Base-by-base conservation (phyloP, 2,113 vertebrate genomes). In the Entomyzon cyanotis region DNA sequence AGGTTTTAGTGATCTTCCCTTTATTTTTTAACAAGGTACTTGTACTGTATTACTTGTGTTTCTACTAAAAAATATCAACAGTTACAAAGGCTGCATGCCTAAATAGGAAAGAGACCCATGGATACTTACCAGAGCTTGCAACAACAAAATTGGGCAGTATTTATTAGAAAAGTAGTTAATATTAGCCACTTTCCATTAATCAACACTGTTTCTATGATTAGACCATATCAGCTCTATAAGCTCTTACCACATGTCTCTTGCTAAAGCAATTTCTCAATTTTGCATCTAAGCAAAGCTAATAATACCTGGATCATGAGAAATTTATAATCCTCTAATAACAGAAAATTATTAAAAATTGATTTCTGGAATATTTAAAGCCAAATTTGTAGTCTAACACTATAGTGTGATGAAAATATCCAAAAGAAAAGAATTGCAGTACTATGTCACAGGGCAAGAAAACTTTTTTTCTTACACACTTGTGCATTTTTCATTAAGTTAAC, bases 91-190 rank as follows among this genome's bases (percentile, higher is more conserved):
- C n/a, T 62, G 42, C 47, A 84, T 67, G 33, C 21, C 78, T 85
- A 63, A 12, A 28, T 0, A 80, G 25, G 15, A 92, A 65, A 35
- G 84, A 89, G 62, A 91, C 49, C 5, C 71, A 58, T 19, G 24
- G 90, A 85, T 85, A 94, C 93, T 93, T 69, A 87, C 39, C 67
- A 93, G 47, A 91, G 46, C 55, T 94, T 85, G 58, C 67, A 86
- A 88, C 16, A 80, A 86, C 24, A 87, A 77, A 76, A 80, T 25
- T 8, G 31, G 11, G 35, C 39, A 87, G 22, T 35, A 58, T 39
- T 59, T 46, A 55, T 65, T 44, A 69, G 19, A 70, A 69, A 77
- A 70, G 41, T 12, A 80, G 44, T 80, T 77, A 69, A 28, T 47
- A 70, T 60, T 39, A 83, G 63, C 37, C 42, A 73, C 58, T 95